phyloP scores from a whole-genome alignment of 92 coral and sea anemone species.

The Bergia puertoricense region DNA sequence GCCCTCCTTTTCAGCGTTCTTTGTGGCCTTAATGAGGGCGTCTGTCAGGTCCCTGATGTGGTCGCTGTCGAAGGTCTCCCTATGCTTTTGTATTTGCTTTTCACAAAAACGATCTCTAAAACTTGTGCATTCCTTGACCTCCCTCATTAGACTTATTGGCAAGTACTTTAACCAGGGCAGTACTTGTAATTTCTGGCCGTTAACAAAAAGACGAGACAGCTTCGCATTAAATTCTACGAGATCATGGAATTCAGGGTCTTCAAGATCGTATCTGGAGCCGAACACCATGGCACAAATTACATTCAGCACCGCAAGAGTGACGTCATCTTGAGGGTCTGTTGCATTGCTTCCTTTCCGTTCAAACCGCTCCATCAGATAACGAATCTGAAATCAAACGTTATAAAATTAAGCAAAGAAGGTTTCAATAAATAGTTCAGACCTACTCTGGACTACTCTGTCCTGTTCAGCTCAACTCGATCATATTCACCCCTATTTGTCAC shows the following conservation, averaged over 20 bases:
- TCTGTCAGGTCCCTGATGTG: slow-evolving; percentile 66
- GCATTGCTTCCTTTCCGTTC: slow-evolving; percentile 17
- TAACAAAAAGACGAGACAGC: slow-evolving; percentile 23
- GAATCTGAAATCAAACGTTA: slow-evolving; percentile 12
- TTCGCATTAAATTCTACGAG: slow-evolving; percentile 43
- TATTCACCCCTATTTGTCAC: background rate
- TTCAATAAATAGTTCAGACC: too few species aligned
- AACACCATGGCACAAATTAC: slow-evolving; percentile 56
- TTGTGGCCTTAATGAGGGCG: slow-evolving; percentile 57
- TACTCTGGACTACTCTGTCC: too few species aligned
- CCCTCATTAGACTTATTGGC: slow-evolving; percentile 48
- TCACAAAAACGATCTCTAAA: slow-evolving; percentile 52
- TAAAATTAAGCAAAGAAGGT: too few species aligned
- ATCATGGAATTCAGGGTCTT: slow-evolving; percentile 50
- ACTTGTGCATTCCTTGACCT: slow-evolving; percentile 37
- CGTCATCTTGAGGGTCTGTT: slow-evolving; percentile 39
- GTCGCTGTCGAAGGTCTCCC: slow-evolving; percentile 41
- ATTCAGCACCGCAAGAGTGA: slow-evolving; percentile 44
- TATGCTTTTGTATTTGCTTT: slow-evolving; percentile 50
- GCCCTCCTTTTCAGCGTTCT: slow-evolving; percentile 51
- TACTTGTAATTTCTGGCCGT: slow-evolving; percentile 44
- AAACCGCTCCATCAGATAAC: slow-evolving; percentile 4
- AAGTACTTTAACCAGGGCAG: slow-evolving; percentile 60
- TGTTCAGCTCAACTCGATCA: background rate
- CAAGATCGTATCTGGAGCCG: slow-evolving; percentile 54